Evolutionary conservation across 2,888 invertebrate species (phyloP), one percentile per base, ranked within the genome.

Genomic region (Drosophila merina): DNA sequence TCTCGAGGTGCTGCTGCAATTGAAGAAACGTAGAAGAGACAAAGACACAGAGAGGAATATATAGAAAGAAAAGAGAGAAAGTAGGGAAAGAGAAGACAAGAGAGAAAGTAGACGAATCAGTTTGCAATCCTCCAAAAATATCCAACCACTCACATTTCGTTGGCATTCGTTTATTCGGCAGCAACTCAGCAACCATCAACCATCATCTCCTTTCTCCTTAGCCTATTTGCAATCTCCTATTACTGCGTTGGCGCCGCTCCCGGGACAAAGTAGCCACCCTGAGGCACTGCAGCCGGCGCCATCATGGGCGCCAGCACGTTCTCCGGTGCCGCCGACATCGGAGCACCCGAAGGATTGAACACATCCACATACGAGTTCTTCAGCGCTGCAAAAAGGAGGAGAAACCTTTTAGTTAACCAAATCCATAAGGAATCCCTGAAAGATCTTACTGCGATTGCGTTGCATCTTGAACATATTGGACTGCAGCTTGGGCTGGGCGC

Each of bases 301-400:
- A 92, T 74, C n/a, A 88, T 82, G 3, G 92, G 92, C 20, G 92
- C 92, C 77, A 92, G 68, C 30, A 92, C 89, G 75, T 89, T 90
- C 69, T 91, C 91, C 14, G 88, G 77, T 33, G 88, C 77, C 60
- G 90, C 89, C 9, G 90, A 79, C 69, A 89, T 79, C 28, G 90
- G 88, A 42, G 91, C 91, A 57, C 95, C 95, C 75, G 93, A 92
- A 44, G 96, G 96, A 93, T 96, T 96, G 92, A 97, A 95, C 66
- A 98, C 96, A 92, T 98, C 97, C 80, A 98, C 96, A 92, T 98
- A 98, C 68, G 96, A 95, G 88, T 95, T 95, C 92, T 96, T 95
- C 88, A 96, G 93, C 88, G 96, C 96, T 97, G 91, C 6, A 51
- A 40, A 7, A n/a, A n/a, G n/a, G n/a, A n/a, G n/a, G n/a, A n/a